A percentile compares a stretch with the other conserved stretches of the same genome.
phyloP scores from a whole-genome alignment of 2,888 invertebrate species.

The Dione juno region DNA sequence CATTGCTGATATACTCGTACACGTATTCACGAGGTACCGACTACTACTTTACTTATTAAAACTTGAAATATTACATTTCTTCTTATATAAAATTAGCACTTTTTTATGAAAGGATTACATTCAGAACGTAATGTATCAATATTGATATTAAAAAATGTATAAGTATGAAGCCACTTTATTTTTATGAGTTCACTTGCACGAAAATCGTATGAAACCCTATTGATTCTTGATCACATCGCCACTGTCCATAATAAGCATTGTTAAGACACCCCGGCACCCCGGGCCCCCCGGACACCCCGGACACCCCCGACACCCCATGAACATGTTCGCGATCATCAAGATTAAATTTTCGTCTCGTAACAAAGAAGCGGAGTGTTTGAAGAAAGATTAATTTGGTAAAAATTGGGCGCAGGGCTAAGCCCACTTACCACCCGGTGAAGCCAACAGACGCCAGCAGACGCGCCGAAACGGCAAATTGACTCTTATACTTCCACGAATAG shows the following conservation, averaged over 20 bases:
- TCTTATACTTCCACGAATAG: constrained; percentile 18
- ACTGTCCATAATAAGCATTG: constrained; percentile 38
- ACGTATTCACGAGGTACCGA: no score
- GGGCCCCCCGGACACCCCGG: neutral
- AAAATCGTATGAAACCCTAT: constrained; percentile 18
- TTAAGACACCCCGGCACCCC: constrained; percentile 31
- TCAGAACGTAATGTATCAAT: neutral
- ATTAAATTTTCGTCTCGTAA: constrained; percentile 68
- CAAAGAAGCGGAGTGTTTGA: constrained; percentile 75
- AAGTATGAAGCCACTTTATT: constrained; percentile 5
- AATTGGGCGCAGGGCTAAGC: constrained; percentile 56
- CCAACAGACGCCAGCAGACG: neutral
- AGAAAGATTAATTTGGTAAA: constrained; percentile 78
- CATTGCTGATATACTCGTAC: neutral
- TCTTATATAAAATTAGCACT: neutral
- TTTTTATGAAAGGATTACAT: neutral
- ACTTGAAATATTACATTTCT: neutral
- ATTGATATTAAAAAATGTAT: neutral
- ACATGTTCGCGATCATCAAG: constrained; percentile 54
- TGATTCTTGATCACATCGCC: constrained; percentile 20
- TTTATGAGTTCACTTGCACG: constrained; percentile 8
- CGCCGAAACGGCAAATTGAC: neutral
- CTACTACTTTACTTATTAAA: no score
- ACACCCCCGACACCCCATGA: constrained; percentile 24
- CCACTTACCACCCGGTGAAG: constrained; percentile 39